phyloP scores from a whole-genome alignment of 2,113 vertebrate species.

The Hucho hucho region DNA sequence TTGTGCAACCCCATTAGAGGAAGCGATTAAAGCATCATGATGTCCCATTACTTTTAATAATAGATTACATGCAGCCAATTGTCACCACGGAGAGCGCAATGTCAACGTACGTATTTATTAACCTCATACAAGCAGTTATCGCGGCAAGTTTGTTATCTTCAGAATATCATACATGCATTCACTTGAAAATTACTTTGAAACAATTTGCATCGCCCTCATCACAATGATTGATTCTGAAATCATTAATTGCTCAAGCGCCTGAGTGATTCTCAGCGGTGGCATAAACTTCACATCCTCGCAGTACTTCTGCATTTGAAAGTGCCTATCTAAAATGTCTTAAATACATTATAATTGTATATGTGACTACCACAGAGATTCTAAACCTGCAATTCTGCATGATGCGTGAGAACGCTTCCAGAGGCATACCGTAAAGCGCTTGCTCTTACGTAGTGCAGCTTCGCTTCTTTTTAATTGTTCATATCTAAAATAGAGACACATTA shows the following conservation, averaged over 20 bases:
- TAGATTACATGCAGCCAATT: constrained; percentile 85
- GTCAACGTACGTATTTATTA: constrained; percentile 71
- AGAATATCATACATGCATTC: constrained; percentile 69
- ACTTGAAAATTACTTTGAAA: constrained; percentile 58
- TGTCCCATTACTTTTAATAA: constrained; percentile 71
- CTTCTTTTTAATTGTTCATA: constrained; percentile 74
- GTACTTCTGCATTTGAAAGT: neutral
- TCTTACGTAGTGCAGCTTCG: constrained; percentile 66
- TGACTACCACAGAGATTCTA: constrained; percentile 31
- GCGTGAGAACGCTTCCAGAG: constrained; percentile 42
- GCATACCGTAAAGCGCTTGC: constrained; percentile 55
- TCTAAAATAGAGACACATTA: constrained; percentile 53
- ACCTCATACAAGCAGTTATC: constrained; percentile 49
- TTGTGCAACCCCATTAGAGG: constrained; percentile 80
- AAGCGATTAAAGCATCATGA: constrained; percentile 88
- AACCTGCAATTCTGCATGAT: constrained; percentile 58
- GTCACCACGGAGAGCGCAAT: constrained; percentile 79
- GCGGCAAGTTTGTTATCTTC: constrained; percentile 55
- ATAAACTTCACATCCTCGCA: constrained; percentile 73
- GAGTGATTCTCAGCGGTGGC: neutral
- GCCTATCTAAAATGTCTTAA: constrained; percentile 14
- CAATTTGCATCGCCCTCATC: neutral
- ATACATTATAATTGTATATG: constrained; percentile 68
- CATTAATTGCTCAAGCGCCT: neutral
- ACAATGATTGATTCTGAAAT: neutral